Percentiles rank a stretch among this genome's conserved stretches.
These are phyloP conservation scores for Pandion haliaetus DNA, from an alignment of 2,113 vertebrate species.

Conservation along the genomic window DNA sequence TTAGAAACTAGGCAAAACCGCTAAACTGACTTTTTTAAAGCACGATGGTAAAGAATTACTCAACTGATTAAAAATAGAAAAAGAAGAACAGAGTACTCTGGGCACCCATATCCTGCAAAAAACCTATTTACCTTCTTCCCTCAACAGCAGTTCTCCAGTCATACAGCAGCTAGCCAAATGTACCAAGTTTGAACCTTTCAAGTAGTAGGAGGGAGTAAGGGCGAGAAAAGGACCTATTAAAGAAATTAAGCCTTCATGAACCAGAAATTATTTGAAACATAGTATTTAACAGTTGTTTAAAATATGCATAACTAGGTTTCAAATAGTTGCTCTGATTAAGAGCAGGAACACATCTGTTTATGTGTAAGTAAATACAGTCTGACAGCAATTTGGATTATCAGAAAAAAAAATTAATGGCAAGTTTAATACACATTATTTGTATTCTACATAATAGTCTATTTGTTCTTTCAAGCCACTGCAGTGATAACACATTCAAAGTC, in stretches of 20 bases:
- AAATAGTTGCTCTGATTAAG: slow-evolving; percentile 42
- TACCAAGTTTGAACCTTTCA: not conserved
- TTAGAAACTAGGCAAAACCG: not conserved
- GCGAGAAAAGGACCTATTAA: not conserved
- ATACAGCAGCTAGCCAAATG: not conserved
- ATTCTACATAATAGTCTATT: slow-evolving; percentile 42
- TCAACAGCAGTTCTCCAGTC: not conserved
- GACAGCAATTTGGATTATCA: slow-evolving; percentile 66
- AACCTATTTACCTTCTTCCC: not conserved
- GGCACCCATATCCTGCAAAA: not conserved
- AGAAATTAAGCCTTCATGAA: slow-evolving; percentile 25
- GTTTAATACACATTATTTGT: slow-evolving; percentile 69
- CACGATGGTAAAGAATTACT: not conserved
- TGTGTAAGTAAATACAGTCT: slow-evolving; percentile 52
- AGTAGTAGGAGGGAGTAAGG: not conserved
- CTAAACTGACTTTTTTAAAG: not conserved
- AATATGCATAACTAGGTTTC: slow-evolving; percentile 48
- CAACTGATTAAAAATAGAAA: not conserved
- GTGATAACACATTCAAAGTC: slow-evolving; percentile 52
- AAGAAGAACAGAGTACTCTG: not conserved
- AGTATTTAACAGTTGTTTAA: slow-evolving; percentile 53
- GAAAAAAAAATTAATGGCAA: slow-evolving; percentile 55
- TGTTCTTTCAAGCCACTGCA: slow-evolving; percentile 50
- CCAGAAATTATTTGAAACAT: slow-evolving; percentile 21
- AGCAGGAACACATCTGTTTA: slow-evolving; percentile 50